Conservation (phyloP, 2,113 vertebrate species). For the Macrotus californicus region DNA sequence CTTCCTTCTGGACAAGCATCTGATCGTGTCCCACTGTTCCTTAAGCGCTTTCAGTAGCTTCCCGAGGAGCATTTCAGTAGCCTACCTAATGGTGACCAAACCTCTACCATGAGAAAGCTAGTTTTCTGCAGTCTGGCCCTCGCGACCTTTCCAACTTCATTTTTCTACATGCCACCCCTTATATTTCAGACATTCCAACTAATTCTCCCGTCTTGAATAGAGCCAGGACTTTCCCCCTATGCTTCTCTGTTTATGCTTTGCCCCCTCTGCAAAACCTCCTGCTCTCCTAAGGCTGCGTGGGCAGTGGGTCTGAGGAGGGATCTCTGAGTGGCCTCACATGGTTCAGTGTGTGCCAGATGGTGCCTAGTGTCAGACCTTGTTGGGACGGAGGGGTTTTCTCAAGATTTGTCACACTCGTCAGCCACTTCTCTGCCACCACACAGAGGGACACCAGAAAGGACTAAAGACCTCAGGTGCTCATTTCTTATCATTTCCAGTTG, state of each 20-base stretch:
- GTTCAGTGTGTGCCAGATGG: not conserved
- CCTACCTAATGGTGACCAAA: fast-evolving
- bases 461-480: not conserved
- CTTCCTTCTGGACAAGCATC: not conserved
- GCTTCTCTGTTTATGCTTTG: fast-evolving
- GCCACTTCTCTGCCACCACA: not conserved
- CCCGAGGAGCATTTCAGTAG: not conserved
- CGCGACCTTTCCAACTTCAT: fast-evolving
- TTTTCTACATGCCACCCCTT: fast-evolving
- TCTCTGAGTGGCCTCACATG: fast-evolving
- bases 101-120: not conserved
- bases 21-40: not conserved
- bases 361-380: not conserved
- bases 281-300: not conserved
- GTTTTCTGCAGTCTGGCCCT: not conserved
- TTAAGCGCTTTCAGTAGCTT: not conserved
- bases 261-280: fast-evolving
- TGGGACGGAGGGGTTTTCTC: not conserved
- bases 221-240: fast-evolving
- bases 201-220: not conserved
- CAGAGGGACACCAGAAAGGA: not conserved
- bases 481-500: not conserved
- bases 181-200: not conserved
- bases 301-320: not conserved
- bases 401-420: not conserved